Base-by-base conservation (phyloP, 2,797 vertebrate species). In the Crocodylus rhombifer region DNA sequence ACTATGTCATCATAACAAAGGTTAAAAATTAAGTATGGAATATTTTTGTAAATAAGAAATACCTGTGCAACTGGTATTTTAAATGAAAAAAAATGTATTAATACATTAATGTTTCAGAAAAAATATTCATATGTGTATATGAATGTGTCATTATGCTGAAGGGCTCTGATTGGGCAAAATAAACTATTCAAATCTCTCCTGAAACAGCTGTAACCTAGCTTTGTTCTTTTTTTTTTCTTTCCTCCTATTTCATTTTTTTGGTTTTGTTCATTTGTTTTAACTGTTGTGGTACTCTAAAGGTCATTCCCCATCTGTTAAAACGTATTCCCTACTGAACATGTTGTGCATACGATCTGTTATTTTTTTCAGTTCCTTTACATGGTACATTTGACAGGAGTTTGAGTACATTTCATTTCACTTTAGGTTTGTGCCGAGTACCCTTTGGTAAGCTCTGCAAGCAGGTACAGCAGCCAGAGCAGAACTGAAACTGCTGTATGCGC, bases 31-130 rank as follows among this genome's bases (percentile, higher is more conserved):
- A 98, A 96, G 96, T 98, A 97, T 97, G 96, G 96, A 97, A 97
- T 98, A 98, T 98, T 98, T 98, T 98, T 98, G 98, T 98, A 98
- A 98, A 98, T 98, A 98, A 97, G 51, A 97, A 98, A 98, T 98
- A 98, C 98, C 97, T 97, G 85, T 98, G 96, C 96, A 97, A 91
- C 95, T 98, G 97, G 97, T 98, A 98, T 98, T 98, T 98, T 98
- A 97, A 98, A 98, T 96, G 88, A 51, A 95, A 97, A 98, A 97
- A 97, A 98, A 97, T 98, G 98, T 98, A 97, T 97, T 97, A 98
- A 98, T 98, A 98, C 96, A 82, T 98, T 97, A 96, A 96, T 98
- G 98, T 98, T 98, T 98, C 97, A 96, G 96, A 96, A 97, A 97
- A 97, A 97, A 97, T 97, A 97, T 98, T 98, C 97, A 97, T 97